Percentiles rank a stretch among this genome's conserved stretches.
Evolutionary conservation across 2,888 invertebrate species (phyloP).

Genomic region (Drosophila testacea): DNA sequence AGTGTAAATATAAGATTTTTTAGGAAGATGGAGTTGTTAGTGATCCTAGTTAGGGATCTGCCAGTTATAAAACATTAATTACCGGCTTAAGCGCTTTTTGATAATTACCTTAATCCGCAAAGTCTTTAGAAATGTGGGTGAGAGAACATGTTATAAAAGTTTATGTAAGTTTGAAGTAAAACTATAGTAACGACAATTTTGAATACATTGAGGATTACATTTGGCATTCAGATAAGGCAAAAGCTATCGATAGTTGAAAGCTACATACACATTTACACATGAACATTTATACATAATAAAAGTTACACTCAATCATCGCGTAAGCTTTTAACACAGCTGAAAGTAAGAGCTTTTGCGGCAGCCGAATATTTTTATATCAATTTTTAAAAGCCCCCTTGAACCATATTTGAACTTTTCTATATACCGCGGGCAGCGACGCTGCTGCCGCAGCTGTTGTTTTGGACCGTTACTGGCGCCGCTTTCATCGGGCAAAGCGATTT

Average conservation of each 20-base stretch:
- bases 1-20: too few relatives aligned
- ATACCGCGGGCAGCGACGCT: conserved; percentile 55
- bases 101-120: too few relatives aligned
- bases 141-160: too few relatives aligned
- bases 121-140: too few relatives aligned
- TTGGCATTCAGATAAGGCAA: conserved; percentile 8
- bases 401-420: conserved; percentile 27
- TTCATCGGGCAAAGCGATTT: conserved; percentile 20
- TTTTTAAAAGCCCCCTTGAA: conserved; percentile 19
- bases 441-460: conserved; percentile 66
- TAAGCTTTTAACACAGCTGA: conserved; percentile 60
- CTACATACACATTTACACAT: conserved; percentile 16
- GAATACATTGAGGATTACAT: too few relatives aligned
- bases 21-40: too few relatives aligned
- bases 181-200: too few relatives aligned
- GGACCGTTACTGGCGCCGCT: conserved; percentile 45
- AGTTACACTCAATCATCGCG: neutral
- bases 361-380: conserved; percentile 62
- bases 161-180: too few relatives aligned
- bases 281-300: neutral
- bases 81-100: too few relatives aligned
- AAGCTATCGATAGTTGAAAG: conserved; percentile 32
- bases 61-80: too few relatives aligned
- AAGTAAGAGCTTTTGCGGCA: conserved; percentile 50
- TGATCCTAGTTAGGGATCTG: too few relatives aligned